These are phyloP conservation scores for Acropora tenuis DNA, from an alignment of 64 coral and sea anemone species.

Conservation along the genomic window DNA sequence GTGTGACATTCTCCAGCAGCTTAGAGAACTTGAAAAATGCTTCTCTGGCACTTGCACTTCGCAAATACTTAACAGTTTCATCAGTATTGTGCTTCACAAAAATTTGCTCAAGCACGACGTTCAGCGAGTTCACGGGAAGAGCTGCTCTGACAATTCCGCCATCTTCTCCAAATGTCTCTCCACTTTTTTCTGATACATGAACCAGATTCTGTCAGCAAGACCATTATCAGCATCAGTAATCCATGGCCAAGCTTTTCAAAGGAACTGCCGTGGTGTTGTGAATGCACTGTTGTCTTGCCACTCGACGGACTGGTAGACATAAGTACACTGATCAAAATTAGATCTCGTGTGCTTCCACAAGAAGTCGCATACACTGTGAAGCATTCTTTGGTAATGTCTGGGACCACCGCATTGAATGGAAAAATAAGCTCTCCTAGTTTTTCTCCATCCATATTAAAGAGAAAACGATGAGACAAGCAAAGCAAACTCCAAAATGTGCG, in stretches of 20 bases:
- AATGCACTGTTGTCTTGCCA: not conserved
- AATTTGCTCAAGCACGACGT: conserved; percentile 50
- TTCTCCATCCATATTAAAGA: no score
- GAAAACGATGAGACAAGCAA: no score
- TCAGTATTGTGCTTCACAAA: conserved; percentile 62
- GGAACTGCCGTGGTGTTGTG: conserved; percentile 69
- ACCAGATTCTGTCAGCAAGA: conserved; percentile 56
- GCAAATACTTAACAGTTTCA: conserved; percentile 37
- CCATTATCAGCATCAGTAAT: conserved; percentile 52
- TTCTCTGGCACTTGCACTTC: conserved; percentile 43
- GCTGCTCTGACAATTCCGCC: conserved; percentile 1
- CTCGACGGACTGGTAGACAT: no score
- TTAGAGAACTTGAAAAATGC: conserved; percentile 73
- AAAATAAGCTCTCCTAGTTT: no score
- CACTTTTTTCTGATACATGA: conserved; percentile 38
- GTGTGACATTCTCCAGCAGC: conserved; percentile 23
- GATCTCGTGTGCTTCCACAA: no score
- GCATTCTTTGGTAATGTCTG: no score
- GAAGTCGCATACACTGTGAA: no score
- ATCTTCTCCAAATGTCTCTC: conserved; percentile 48
- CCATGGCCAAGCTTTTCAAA: conserved; percentile 58
- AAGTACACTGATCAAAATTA: no score
- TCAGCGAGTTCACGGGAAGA: conserved; percentile 13
- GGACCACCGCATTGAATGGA: no score
- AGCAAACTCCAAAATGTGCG: no score